These are phyloP conservation scores for Squalus acanthias DNA, from an alignment of 2,797 vertebrate species.

Conservation along the genomic window DNA sequence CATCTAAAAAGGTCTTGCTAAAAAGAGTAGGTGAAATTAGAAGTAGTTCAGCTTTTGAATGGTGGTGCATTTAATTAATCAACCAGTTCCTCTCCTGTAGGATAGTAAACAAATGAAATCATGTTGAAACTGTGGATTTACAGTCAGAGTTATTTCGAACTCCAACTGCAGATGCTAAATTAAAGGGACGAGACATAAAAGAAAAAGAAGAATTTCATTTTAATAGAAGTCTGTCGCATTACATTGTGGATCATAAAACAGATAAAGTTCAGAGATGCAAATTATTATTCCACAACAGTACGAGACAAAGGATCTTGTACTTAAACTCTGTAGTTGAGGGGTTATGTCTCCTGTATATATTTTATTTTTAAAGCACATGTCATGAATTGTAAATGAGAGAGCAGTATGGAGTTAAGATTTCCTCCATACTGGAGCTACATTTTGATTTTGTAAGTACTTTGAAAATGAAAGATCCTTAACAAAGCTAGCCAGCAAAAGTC, in stretches of 20 bases:
- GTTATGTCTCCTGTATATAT: background rate
- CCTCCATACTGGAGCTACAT: background rate
- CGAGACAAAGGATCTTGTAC: background rate
- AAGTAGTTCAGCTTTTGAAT: background rate
- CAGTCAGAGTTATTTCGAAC: background rate
- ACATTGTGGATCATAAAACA: background rate
- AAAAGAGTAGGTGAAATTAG: background rate
- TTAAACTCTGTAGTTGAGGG: background rate
- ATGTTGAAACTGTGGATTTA: background rate
- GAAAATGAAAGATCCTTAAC: background rate
- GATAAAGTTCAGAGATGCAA: background rate
- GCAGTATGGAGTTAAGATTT: background rate
- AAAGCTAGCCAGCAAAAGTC: background rate
- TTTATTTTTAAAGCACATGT: background rate
- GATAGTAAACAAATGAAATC: background rate
- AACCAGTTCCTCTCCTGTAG: background rate
- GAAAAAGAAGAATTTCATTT: background rate
- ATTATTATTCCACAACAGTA: background rate
- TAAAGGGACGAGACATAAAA: background rate
- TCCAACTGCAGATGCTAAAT: background rate
- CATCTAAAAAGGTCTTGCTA: background rate
- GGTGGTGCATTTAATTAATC: background rate
- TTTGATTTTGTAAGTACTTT: constrained; percentile 1
- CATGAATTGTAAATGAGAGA: background rate
- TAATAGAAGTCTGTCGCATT: background rate